Percentiles rank a stretch among this genome's conserved stretches.
These are phyloP conservation scores for Synanceia verrucosa DNA, from an alignment of 2,797 vertebrate genomes.

Conservation along the genomic window DNA sequence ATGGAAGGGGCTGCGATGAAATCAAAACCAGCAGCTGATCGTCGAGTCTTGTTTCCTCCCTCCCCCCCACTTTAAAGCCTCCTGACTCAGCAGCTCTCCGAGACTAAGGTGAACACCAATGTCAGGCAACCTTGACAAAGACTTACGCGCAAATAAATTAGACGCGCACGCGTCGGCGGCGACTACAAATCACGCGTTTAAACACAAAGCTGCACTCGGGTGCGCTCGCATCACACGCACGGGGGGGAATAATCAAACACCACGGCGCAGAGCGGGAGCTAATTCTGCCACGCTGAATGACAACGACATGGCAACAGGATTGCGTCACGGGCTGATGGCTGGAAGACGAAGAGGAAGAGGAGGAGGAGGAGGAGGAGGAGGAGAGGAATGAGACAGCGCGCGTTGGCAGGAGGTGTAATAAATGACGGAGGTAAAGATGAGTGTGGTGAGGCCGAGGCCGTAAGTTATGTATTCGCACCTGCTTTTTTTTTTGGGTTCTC, in stretches of 20 bases:
- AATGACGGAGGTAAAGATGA: constrained; percentile 55
- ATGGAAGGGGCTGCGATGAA: constrained; percentile 65
- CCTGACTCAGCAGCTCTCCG: constrained; percentile 70
- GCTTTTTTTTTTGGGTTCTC: constrained; percentile 64
- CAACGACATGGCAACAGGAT: constrained; percentile 77
- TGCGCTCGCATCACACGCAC: not conserved
- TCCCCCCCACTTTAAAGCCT: constrained; percentile 53
- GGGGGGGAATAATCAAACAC: too few relatives aligned
- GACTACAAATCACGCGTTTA: constrained; percentile 52
- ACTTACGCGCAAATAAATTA: constrained; percentile 71
- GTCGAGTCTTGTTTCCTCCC: constrained; percentile 17
- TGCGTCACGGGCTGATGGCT: constrained; percentile 72
- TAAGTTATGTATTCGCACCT: constrained; percentile 73
- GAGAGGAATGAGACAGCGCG: constrained; percentile 25
- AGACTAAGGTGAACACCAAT: constrained; percentile 71
- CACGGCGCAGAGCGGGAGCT: constrained; percentile 43
- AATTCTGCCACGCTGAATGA: constrained; percentile 73
- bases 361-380: constrained; percentile 22
- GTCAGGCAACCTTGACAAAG: constrained; percentile 75
- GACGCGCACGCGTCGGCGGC: constrained; percentile 32
- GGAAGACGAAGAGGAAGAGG: constrained; percentile 40
- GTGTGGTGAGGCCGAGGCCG: constrained; percentile 53
- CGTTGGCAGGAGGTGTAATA: constrained; percentile 41
- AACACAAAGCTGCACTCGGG: constrained; percentile 23
- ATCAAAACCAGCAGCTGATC: constrained; percentile 65